Base-by-base conservation (phyloP, 2,888 invertebrate genomes). In the Melanostoma scalare region DNA sequence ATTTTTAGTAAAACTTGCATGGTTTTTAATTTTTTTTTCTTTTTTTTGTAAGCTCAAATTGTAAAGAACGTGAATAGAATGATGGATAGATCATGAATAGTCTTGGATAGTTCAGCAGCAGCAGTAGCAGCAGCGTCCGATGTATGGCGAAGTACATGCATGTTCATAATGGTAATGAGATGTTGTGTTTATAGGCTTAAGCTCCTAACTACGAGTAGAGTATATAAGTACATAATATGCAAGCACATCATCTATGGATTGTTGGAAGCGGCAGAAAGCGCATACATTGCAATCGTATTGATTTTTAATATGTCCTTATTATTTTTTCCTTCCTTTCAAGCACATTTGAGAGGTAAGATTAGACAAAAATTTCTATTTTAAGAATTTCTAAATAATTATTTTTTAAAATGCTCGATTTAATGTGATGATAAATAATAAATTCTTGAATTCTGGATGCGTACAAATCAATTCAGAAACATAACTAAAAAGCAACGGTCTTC, bases 121-220 rank as follows among this genome's bases (percentile, higher is more conserved):
- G 42, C 42, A 46, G 6, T n/a, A 6, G 9, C 42, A 42, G 42
- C 31, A 50, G 8, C 5, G 8, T 50, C 3, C 4, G 46, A n/a
- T 50, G 38, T 63, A 63, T 63, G 63, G 50, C 63, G 63, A 73
- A 33, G 31, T 52, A 56, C 71, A 60, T 55, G 68, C 58, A 67
- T 46, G n/a, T 48, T 76, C 80, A 81, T 82, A 82, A 82, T 73
- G 73, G 61, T 82, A 82, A 82, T 82, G 81, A 82, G 81, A 81
- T 81, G 81, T 60, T 72, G 81, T 81, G 67, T 72, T 82, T 73
- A 56, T 60, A 55, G 50, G 63, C 48, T 73, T 73, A 60, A 75
- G 76, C 60, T 60, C 46, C 55, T 60, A 46, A 68, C 56, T 42
- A 55, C 6, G 60, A 48, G 36, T 20, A 53, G 38, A 33, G 33